phyloP scores from a whole-genome alignment of 2,113 vertebrate species.

The Microtus ochrogaster region DNA sequence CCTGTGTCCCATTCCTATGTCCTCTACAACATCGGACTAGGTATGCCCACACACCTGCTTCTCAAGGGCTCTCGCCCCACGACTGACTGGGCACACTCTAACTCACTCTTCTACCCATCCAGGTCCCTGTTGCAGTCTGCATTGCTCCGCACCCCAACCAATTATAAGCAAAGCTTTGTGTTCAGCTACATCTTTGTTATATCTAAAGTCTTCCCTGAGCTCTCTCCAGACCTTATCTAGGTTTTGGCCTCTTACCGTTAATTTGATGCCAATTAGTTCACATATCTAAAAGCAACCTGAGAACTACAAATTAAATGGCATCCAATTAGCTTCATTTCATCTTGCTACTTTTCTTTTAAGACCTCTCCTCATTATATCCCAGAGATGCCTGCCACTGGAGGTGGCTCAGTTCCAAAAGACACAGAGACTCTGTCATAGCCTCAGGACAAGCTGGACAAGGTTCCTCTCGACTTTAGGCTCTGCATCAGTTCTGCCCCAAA shows the following conservation, averaged over 20 bases:
- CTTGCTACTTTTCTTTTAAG: slow-evolving; percentile 67
- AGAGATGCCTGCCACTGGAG: slow-evolving; percentile 55
- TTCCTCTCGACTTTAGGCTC: slow-evolving; percentile 50
- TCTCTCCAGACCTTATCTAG: neutral
- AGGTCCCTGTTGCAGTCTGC: neutral
- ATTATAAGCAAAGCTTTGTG: neutral
- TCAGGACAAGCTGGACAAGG: slow-evolving; percentile 52
- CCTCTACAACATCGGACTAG: neutral
- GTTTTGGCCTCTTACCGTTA: slow-evolving; percentile 40
- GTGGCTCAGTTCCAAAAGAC: slow-evolving; percentile 66
- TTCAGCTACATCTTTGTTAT: neutral
- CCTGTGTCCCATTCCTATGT: neutral
- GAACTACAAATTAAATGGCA: slow-evolving; percentile 58
- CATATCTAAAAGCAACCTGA: slow-evolving; percentile 65
- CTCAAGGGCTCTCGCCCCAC: neutral
- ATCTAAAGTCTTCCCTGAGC: neutral
- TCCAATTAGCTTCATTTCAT: slow-evolving; percentile 51
- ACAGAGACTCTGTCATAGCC: slow-evolving; percentile 50
- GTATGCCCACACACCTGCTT: neutral
- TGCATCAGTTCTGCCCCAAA: slow-evolving; percentile 25
- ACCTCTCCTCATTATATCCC: neutral
- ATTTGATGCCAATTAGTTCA: slow-evolving; percentile 11
- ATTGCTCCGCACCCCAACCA: neutral
- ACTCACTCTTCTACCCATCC: neutral
- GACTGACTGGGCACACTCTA: neutral